A percentile compares a stretch with the other conserved stretches of the same genome.
phyloP scores from a whole-genome alignment of 2,797 vertebrate species.

The Onychomys arenicola region DNA sequence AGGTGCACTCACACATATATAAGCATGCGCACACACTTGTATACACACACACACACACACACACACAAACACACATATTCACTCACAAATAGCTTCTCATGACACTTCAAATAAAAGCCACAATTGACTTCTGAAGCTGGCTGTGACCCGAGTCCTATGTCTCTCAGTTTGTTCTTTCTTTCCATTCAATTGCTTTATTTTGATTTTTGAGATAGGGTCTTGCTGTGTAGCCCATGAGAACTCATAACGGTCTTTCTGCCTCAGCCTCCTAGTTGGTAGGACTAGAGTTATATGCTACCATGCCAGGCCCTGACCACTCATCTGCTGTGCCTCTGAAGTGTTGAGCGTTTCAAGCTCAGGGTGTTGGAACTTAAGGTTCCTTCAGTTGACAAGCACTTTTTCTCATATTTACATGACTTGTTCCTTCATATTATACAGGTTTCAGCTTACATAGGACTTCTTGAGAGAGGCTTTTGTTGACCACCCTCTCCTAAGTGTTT shows the following conservation, averaged over 20 bases:
- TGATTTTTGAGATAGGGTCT: not conserved
- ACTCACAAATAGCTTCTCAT: not conserved
- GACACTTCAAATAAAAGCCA: slow-evolving; percentile 42
- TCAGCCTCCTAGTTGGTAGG: not conserved
- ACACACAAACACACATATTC: not conserved
- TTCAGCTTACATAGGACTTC: not conserved
- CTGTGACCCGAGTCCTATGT: not conserved
- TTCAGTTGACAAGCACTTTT: not conserved
- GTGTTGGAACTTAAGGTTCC: not conserved
- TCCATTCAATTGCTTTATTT: not conserved
- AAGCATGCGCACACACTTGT: too few species aligned
- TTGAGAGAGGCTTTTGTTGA: not conserved
- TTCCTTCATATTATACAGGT: not conserved
- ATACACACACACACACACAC: not conserved
- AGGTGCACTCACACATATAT: not conserved
- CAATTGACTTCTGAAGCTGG: not conserved
- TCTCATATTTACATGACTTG: not conserved
- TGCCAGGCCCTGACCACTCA: not conserved
- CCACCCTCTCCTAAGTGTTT: not conserved
- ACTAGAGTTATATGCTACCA: not conserved
- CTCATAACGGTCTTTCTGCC: not conserved
- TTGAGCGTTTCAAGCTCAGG: slow-evolving; percentile 28
- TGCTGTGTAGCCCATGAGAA: not conserved
- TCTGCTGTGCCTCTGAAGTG: slow-evolving; percentile 1
- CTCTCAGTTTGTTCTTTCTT: not conserved